Evolutionary conservation across 64 coral and sea anemone species (phyloP).

Genomic region (Porites lutea): DNA sequence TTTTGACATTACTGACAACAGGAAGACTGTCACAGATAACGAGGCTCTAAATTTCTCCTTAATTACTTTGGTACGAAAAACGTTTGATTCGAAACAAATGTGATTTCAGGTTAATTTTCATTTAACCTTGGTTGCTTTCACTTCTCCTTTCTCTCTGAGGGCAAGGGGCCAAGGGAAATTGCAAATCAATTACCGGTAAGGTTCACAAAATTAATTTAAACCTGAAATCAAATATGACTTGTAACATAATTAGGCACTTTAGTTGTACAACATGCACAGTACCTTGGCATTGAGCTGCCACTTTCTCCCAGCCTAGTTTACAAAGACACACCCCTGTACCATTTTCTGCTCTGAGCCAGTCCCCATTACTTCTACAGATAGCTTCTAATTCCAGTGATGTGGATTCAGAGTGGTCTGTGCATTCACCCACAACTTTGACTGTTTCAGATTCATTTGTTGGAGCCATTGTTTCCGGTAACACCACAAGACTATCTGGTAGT

Average conservation of each 20-base stretch:
- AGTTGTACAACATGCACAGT: background rate
- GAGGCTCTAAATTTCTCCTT: background rate
- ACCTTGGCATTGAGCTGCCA: slow-evolving; percentile 39
- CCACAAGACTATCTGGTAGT: slow-evolving; percentile 20
- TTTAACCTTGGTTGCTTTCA: too few relatives aligned
- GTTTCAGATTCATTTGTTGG: slow-evolving; percentile 38
- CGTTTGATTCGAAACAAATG: too few relatives aligned
- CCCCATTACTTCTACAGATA: slow-evolving; percentile 34
- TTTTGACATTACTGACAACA: slow-evolving; percentile 25
- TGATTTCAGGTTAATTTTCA: too few relatives aligned
- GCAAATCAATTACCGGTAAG: too few relatives aligned
- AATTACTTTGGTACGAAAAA: background rate
- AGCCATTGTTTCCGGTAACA: slow-evolving; percentile 22
- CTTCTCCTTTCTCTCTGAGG: too few relatives aligned
- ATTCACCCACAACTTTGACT: slow-evolving; percentile 20
- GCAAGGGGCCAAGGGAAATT: too few relatives aligned
- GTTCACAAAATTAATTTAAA: too few relatives aligned
- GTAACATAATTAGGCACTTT: too few relatives aligned
- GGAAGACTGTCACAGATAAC: background rate
- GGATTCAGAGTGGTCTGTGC: slow-evolving; percentile 29
- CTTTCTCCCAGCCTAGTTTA: slow-evolving; percentile 40
- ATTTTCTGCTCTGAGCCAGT: slow-evolving; percentile 19
- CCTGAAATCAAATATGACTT: too few relatives aligned
- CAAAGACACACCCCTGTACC: slow-evolving; percentile 48
- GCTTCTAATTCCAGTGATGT: slow-evolving; percentile 13